Percentiles rank a stretch among this genome's conserved stretches.
Evolutionary conservation across 2,797 vertebrate species (phyloP).

Genomic region (Enteromius afrohamiltoni): DNA sequence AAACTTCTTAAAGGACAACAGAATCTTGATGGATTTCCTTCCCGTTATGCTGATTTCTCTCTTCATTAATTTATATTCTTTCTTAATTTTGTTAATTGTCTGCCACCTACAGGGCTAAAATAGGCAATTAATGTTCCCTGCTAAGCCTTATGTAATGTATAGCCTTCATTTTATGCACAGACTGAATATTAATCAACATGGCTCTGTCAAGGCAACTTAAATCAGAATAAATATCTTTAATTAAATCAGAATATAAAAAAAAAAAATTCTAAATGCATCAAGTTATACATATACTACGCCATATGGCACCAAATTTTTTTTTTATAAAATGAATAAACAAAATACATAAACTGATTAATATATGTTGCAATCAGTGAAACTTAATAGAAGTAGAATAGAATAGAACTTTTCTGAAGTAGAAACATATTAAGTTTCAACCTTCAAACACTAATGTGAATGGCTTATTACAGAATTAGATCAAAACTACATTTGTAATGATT

Average conservation of each 20-base stretch:
- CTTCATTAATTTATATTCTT: conserved; percentile 4
- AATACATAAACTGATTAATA: no score
- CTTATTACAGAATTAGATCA: neutral
- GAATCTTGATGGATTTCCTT: neutral
- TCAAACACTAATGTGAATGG: neutral
- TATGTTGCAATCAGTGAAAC: neutral
- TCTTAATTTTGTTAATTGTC: conserved; percentile 15
- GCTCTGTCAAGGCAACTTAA: neutral
- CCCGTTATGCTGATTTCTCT: neutral
- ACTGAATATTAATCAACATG: neutral
- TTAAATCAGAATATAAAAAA: neutral
- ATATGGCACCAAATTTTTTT: neutral
- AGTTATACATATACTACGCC: neutral
- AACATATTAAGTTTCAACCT: neutral
- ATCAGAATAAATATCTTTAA: conserved; percentile 5
- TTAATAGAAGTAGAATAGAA: no score
- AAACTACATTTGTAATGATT: neutral
- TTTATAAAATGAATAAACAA: no score
- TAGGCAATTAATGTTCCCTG: neutral
- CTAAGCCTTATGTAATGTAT: neutral
- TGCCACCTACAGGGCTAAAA: neutral
- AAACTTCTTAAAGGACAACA: neutral
- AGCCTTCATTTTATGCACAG: neutral
- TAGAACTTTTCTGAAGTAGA: neutral
- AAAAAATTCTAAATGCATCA: neutral